phyloP scores from a whole-genome alignment of 2,113 vertebrate species.

The Semicossyphus pulcher region DNA sequence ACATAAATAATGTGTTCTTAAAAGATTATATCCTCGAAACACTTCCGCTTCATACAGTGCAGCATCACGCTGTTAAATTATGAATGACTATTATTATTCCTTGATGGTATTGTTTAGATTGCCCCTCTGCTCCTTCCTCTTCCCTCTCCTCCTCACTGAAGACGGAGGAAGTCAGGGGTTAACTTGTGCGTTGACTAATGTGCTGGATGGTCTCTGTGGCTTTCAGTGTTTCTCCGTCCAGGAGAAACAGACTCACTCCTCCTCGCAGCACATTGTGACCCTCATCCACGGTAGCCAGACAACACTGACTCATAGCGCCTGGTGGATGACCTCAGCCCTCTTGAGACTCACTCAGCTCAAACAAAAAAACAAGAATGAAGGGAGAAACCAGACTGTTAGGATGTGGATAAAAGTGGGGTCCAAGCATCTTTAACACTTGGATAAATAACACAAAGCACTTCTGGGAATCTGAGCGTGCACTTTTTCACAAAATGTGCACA shows the following conservation, averaged over 20 bases:
- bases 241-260: constrained; percentile 68
- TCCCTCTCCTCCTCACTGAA: constrained; percentile 22
- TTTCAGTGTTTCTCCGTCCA: constrained; percentile 60
- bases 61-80: background rate
- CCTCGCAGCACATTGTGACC: constrained; percentile 66
- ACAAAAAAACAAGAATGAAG: constrained; percentile 63
- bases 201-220: constrained; percentile 51
- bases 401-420: constrained; percentile 57
- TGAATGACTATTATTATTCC: background rate
- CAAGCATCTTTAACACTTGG: constrained; percentile 50
- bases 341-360: constrained; percentile 67
- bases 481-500: constrained; percentile 47
- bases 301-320: constrained; percentile 79
- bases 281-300: constrained; percentile 80
- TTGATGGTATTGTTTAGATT: constrained; percentile 7
- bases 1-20: background rate
- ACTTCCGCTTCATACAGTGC: background rate
- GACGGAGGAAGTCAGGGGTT: constrained; percentile 60
- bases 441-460: constrained; percentile 61
- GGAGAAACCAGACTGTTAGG: constrained; percentile 48
- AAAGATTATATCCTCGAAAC: background rate
- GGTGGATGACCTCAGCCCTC: constrained; percentile 79
- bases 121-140: constrained; percentile 28
- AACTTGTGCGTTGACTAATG: constrained; percentile 61
- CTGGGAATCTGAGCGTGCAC: constrained; percentile 57